A percentile compares a stretch with the other conserved stretches of the same genome.
phyloP scores from a whole-genome alignment of 2,888 invertebrate species.

The Drosophila maculinotata region DNA sequence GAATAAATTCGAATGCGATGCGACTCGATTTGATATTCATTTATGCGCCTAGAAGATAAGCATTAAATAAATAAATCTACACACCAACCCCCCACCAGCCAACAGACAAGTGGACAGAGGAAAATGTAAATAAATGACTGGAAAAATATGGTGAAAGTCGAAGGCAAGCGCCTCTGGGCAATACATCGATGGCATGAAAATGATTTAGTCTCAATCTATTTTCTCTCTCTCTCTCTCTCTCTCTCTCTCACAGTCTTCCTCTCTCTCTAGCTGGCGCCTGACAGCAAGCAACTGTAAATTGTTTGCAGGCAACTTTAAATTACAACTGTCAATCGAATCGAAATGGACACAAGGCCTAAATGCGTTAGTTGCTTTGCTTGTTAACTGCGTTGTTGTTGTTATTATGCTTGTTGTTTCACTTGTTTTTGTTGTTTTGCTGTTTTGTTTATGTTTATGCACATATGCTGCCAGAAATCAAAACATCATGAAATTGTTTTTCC shows the following conservation, averaged over 20 bases:
- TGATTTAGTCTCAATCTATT: conserved; percentile 20
- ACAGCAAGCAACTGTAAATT: conserved; percentile 57
- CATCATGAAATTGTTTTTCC: conserved; percentile 80
- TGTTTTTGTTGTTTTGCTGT: neutral
- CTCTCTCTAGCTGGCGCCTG: neutral
- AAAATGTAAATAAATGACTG: conserved; percentile 78
- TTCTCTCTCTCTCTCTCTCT: neutral
- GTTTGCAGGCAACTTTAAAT: conserved; percentile 60
- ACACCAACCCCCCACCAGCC: conserved; percentile 20
- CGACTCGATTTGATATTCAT: conserved; percentile 73
- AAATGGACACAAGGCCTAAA: conserved; percentile 40
- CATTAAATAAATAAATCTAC: conserved; percentile 76
- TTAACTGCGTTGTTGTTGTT: conserved; percentile 3
- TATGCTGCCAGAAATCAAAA: conserved; percentile 75
- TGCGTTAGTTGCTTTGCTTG: conserved; percentile 14
- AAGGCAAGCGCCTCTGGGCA: conserved; percentile 41
- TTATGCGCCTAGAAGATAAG: conserved; percentile 77
- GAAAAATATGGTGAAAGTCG: conserved; percentile 67
- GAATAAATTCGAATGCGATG: conserved; percentile 68
- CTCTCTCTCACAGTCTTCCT: neutral
- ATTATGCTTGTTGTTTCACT: neutral
- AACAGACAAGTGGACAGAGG: too few species aligned
- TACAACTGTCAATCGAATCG: conserved; percentile 70
- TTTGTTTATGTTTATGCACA: conserved; percentile 60
- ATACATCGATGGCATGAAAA: conserved; percentile 50